Evolutionary conservation across 1,140 invertebrate species (phyloP), one percentile per base, ranked within the genome.

Genomic region (Macrostomum lignano): DNA sequence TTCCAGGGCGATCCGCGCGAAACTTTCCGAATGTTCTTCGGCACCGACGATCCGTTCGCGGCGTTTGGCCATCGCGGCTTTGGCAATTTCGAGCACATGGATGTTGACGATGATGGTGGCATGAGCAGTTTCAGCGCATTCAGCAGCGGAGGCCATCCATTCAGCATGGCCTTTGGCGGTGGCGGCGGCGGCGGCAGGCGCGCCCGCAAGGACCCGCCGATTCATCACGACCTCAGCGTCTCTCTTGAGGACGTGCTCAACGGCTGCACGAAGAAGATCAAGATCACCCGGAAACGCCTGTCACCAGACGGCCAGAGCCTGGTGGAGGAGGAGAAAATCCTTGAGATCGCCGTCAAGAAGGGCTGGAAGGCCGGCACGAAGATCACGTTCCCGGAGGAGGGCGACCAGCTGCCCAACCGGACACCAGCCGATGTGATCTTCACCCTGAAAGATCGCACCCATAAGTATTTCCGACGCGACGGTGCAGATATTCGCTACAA

Each of bases 371-470:
- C 52, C 11, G 58, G 56, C 17, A 58, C 52, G 6, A 57, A 60
- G 43, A 58, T 61, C 7, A 59, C 51, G 20, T 62, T 62, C 40
- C 50, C 54, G 3, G 51, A 74, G 48, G 72, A 75, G 58, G 76
- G 75, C 7, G 74, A 82, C 51, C 67, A 76, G 45, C 68, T 66
- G 9, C 67, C 71, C 0, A 69, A 67, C 19, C 13, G 11, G 11
- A 70, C 74, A 43, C 71, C 74, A 21, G 86, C 91, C 15, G 91
- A 98, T 59, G 86, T 98, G 54, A 78, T 96, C 30, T 98, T 98
- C 56, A 82, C 94, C 37, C 91, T 98, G 38, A 67, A 79, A 48
- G 88, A 98, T 56, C 94, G 94, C 51, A 74, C 81, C 13, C 84
- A 98, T 65, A 65, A 73, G 31, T 51, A 69, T 22, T 96, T 94